Conservation (phyloP, 2,113 vertebrate genomes). For the Onychorhynchus coronatus region DNA sequence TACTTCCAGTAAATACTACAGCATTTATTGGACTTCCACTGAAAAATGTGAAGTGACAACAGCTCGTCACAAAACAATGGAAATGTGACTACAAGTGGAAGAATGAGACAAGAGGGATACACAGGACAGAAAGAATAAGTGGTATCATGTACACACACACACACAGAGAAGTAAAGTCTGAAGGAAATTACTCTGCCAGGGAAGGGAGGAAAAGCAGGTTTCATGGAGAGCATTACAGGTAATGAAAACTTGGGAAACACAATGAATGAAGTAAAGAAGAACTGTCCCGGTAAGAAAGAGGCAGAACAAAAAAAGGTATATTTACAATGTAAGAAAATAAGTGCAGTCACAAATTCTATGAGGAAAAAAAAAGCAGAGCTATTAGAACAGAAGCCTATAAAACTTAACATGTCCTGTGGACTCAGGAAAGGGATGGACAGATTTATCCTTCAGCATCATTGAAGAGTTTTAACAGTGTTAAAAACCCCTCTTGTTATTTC, state of each 20-base stretch:
- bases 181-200: neutral
- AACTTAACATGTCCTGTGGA: neutral
- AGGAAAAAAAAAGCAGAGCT: neutral
- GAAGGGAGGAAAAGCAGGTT: neutral
- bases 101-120: neutral
- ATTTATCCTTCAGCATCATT: neutral
- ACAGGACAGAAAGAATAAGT: neutral
- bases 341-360: neutral
- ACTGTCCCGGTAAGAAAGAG: neutral
- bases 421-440: neutral
- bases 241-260: neutral
- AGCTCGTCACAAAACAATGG: neutral
- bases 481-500: neutral
- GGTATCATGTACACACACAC: neutral
- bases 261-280: neutral
- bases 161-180: neutral
- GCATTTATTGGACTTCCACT: neutral
- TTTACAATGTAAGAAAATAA: neutral
- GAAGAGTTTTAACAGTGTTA: neutral
- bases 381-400: neutral
- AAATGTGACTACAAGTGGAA: neutral
- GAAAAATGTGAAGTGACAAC: neutral
- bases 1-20: neutral
- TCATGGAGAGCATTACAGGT: neutral
- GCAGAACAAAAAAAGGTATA: neutral